Base-by-base conservation (phyloP, 2,113 vertebrate genomes). In the Colinus virginianus region DNA sequence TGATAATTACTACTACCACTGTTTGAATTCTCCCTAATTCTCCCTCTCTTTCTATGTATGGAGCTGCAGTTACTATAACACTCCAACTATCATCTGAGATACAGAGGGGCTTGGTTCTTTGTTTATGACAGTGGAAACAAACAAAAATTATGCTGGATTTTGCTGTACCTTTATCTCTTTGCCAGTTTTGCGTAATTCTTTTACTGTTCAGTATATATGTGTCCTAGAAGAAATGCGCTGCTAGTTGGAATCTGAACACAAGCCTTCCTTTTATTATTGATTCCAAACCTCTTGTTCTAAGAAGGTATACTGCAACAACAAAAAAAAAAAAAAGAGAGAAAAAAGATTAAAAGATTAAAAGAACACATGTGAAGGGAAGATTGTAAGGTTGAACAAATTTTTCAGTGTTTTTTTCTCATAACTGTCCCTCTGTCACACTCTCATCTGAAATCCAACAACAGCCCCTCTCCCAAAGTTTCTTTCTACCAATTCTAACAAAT, bases 401-500 rank as follows among this genome's bases (percentile, higher is more conserved):
- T 83, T 78, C 34, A 19, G 49, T 76, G 23, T 32, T 82, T 74
- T 84, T 82, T 46, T 45, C 70, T 93, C 51, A 25, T 90, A 88
- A 53, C 10, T 55, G 83, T 64, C 30, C 53, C 84, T 76, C 71
- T 43, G 59, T 76, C 74, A 81, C 94, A 86, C 79, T 95, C 76
- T 49, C 79, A 67, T 94, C 92, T 94, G 55, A 88, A 92, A 82
- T 56, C 63, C 62, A 56, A 53, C 88, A 96, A 76, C 58, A 93
- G 28, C 64, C 82, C 63, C 76, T 92, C 86, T 95, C 91, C 90
- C 69, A 59, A 67, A 72, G 49, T 94, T 89, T 80, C 77, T 96
- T 79, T 76, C 63, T 95, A 88, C 78, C 83, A 96, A 91, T 40
- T 93, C 48, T 77, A 95, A 88, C 86, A 95, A 95, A 95, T 96